Evolutionary conservation across 2,797 vertebrate species (phyloP).

Genomic region (Moxostoma hubbsi): DNA sequence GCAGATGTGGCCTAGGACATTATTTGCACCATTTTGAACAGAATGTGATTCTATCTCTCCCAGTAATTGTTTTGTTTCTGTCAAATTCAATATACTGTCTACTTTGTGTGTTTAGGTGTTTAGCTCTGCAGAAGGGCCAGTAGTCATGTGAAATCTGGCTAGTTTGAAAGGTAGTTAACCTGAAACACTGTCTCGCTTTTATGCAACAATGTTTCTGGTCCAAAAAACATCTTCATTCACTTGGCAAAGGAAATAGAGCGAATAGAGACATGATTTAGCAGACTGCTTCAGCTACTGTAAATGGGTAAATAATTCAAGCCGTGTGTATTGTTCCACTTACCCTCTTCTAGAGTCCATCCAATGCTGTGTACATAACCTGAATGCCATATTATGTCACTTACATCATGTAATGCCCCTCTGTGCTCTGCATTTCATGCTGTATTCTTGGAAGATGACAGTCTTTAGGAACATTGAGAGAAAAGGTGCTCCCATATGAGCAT

Average conservation of each 20-base stretch:
- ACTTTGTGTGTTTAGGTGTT: not conserved
- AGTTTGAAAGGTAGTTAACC: not conserved
- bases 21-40: too few relatives aligned
- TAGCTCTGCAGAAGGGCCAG: not conserved
- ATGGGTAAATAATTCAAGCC: conserved; percentile 74
- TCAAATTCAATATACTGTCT: too few relatives aligned
- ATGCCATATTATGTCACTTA: conserved; percentile 54
- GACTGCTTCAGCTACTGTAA: conserved; percentile 28
- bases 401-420: conserved; percentile 53
- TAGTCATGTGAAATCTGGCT: not conserved
- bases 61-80: not conserved
- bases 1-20: too few relatives aligned
- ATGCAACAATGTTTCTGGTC: conserved; percentile 33
- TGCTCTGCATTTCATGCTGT: conserved; percentile 54
- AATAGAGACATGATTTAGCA: conserved; percentile 28
- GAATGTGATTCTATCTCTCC: not conserved
- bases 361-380: conserved; percentile 54
- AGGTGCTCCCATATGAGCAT: conserved; percentile 24
- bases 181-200: not conserved
- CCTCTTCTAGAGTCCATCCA: conserved; percentile 64
- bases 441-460: conserved; percentile 33
- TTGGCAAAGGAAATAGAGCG: conserved; percentile 32
- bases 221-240: conserved; percentile 12
- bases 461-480: conserved; percentile 23
- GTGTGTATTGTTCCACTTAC: conserved; percentile 71